These are phyloP conservation scores for Eulemur albifrons DNA, from an alignment of 2,797 vertebrate genomes.

Conservation along the genomic window DNA sequence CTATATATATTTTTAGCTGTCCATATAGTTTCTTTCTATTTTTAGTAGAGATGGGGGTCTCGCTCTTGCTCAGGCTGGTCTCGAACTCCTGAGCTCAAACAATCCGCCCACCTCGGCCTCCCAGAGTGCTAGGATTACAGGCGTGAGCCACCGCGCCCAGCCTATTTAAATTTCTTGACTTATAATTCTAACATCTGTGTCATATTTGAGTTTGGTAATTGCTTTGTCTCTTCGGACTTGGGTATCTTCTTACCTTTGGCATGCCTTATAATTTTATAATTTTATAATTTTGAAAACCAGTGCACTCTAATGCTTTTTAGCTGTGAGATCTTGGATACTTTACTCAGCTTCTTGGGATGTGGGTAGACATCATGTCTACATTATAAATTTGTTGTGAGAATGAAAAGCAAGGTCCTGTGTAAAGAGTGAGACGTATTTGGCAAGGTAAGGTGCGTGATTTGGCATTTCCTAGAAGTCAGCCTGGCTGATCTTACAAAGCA, in stretches of 20 bases:
- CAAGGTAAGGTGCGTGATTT: not conserved
- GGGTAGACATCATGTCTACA: not conserved
- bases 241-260: not conserved
- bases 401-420: not conserved
- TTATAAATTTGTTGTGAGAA: not conserved
- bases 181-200: not conserved
- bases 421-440: not conserved
- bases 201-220: not conserved
- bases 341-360: not conserved
- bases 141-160: too few relatives aligned
- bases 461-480: not conserved
- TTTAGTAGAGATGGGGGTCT: too few relatives aligned
- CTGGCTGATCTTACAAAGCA: not conserved
- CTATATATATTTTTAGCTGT: too few relatives aligned
- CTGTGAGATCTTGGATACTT: not conserved
- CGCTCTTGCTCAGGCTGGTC: too few relatives aligned
- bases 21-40: too few relatives aligned
- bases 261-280: not conserved
- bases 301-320: not conserved
- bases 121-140: too few relatives aligned
- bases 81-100: too few relatives aligned
- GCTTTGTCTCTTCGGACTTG: not conserved
- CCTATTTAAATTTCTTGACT: too few relatives aligned
- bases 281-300: not conserved
- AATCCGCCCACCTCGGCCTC: too few relatives aligned